A percentile compares a stretch with the other conserved stretches of the same genome.
Conservation (phyloP, 92 coral and sea anemone species). For the Diadumene lineata region DNA sequence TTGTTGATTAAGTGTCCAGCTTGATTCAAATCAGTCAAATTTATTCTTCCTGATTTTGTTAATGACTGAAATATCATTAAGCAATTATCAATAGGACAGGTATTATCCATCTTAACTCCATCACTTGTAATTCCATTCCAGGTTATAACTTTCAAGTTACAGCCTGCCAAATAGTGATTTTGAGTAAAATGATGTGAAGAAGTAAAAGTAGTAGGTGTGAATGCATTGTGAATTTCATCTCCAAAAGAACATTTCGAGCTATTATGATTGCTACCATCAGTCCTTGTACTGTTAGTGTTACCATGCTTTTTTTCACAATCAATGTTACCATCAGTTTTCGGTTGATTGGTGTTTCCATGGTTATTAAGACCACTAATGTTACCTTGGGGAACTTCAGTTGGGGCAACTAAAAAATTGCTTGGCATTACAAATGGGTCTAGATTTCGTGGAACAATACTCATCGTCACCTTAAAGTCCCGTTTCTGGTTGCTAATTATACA, state of each 20-base stretch:
- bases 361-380: too few relatives aligned
- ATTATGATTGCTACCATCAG: too few relatives aligned
- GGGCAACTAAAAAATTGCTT: too few relatives aligned
- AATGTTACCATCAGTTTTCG: too few relatives aligned
- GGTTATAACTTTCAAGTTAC: conserved; percentile 16
- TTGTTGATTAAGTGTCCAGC: conserved; percentile 14
- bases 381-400: too few relatives aligned
- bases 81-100: conserved; percentile 42
- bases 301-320: too few relatives aligned
- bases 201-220: conserved; percentile 31
- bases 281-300: too few relatives aligned
- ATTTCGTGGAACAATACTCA: conserved; percentile 41
- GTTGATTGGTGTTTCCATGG: background rate
- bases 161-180: background rate
- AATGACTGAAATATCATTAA: conserved; percentile 32
- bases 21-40: background rate
- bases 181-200: conserved; percentile 17
- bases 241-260: too few relatives aligned
- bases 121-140: conserved; percentile 34
- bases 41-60: conserved; percentile 13
- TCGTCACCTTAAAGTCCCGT: conserved; percentile 14
- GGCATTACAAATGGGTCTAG: conserved; percentile 34
- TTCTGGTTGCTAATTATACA: conserved; percentile 24
- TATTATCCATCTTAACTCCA: conserved; percentile 29
- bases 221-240: conserved; percentile 44